Evolutionary conservation across 2,797 vertebrate genomes (phyloP).

Genomic region (Vespertilio murinus): DNA sequence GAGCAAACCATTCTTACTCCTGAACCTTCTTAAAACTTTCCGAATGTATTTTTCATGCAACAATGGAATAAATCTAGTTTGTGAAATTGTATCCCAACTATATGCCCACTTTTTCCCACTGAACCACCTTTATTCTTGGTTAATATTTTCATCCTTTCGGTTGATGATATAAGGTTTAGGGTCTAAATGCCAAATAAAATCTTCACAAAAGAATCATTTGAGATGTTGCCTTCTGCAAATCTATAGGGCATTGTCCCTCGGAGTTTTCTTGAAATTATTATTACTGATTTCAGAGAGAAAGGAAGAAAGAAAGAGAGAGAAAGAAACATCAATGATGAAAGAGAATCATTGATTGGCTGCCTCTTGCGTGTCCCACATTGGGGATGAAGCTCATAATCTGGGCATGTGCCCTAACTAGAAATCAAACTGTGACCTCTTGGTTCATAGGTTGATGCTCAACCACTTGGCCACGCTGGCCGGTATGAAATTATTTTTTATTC

Average conservation of each 20-base stretch:
- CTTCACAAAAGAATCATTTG: constrained; percentile 51
- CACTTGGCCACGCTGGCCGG: neutral
- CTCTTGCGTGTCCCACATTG: neutral
- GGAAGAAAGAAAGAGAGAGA: neutral
- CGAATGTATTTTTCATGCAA: constrained; percentile 47
- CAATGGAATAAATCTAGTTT: constrained; percentile 54
- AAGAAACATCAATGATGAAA: neutral
- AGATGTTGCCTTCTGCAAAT: constrained; percentile 46
- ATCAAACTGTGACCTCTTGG: neutral
- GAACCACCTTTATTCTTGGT: constrained; percentile 46
- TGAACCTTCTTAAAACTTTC: constrained; percentile 49
- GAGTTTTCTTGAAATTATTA: constrained; percentile 50
- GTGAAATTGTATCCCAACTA: constrained; percentile 25
- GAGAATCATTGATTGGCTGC: neutral
- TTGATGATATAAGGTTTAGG: constrained; percentile 43
- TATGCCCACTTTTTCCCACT: constrained; percentile 40
- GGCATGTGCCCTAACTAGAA: too few species aligned
- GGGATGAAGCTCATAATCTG: too few species aligned
- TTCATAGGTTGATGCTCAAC: neutral
- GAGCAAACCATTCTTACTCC: constrained; percentile 17
- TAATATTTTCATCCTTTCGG: constrained; percentile 40
- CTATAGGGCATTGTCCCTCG: constrained; percentile 38
- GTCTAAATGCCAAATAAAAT: constrained; percentile 58
- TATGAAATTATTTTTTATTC: constrained; percentile 41
- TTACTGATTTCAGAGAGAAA: constrained; percentile 1